phyloP scores from a whole-genome alignment of 1,140 invertebrate genomes.

The Spodoptera frugiperda region DNA sequence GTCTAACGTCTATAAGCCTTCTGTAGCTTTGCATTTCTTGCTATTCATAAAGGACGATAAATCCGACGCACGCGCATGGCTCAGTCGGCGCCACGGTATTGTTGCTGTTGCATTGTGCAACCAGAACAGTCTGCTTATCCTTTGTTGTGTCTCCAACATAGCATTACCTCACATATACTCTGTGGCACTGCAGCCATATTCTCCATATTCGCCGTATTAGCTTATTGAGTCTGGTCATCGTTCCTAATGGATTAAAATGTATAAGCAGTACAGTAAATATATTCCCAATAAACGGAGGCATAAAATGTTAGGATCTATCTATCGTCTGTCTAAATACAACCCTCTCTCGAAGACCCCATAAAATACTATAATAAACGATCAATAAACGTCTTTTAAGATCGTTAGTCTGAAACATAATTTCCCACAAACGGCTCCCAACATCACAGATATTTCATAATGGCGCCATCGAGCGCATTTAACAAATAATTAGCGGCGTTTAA shows the following conservation, averaged over 20 bases:
- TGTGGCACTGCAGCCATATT: not conserved
- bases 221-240: conserved; percentile 12
- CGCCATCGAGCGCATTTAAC: conserved; percentile 62
- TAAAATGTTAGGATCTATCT: not conserved
- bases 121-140: conserved; percentile 56
- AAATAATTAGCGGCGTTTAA: conserved; percentile 67
- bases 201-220: conserved; percentile 11
- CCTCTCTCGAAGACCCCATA: conserved; percentile 9
- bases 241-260: conserved; percentile 1
- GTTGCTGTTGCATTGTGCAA: conserved; percentile 61
- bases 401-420: conserved; percentile 37
- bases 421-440: conserved; percentile 41
- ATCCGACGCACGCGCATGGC: conserved; percentile 52
- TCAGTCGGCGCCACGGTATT: conserved; percentile 59
- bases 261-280: not conserved
- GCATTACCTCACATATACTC: conserved; percentile 61
- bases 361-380: conserved; percentile 26
- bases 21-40: not conserved
- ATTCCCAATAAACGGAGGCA: conserved; percentile 1
- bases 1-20: conserved; percentile 33
- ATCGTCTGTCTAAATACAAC: conserved; percentile 23
- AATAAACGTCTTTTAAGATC: conserved; percentile 34
- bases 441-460: conserved; percentile 66
- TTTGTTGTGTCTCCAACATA: conserved; percentile 64
- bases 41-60: conserved; percentile 57